Percentiles rank a stretch among this genome's conserved stretches.
These are phyloP conservation scores for Drosophila obscura DNA, from an alignment of 1,140 invertebrate species.

Conservation along the genomic window DNA sequence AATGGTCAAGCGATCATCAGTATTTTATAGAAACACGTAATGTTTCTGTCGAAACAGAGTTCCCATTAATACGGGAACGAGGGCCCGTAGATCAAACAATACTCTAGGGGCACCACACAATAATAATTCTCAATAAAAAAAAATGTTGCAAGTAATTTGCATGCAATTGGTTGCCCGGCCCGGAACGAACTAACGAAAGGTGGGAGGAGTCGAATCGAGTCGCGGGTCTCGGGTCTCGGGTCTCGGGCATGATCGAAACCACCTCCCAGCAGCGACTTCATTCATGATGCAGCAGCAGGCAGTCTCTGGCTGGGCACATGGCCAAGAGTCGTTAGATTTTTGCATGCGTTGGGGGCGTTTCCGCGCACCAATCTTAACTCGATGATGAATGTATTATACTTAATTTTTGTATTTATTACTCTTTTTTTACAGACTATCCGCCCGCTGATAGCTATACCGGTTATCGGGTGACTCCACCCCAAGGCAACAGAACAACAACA, in stretches of 20 bases:
- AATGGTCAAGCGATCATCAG: constrained; percentile 30
- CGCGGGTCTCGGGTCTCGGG: neutral
- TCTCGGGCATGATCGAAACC: constrained; percentile 37
- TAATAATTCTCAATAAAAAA: constrained; percentile 33
- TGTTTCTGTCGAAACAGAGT: constrained; percentile 27
- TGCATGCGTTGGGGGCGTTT: constrained; percentile 61
- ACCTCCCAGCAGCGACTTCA: constrained; percentile 35
- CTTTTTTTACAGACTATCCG: constrained; percentile 72
- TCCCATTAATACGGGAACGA: constrained; percentile 27
- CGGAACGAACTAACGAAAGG: constrained; percentile 20
- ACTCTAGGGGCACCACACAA: constrained; percentile 5
- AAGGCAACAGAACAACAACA: constrained; percentile 88
- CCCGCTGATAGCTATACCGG: constrained; percentile 77
- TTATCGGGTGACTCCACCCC: constrained; percentile 80
- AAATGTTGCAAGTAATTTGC: constrained; percentile 49
- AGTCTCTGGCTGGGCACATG: constrained; percentile 21
- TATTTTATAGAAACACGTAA: constrained; percentile 34
- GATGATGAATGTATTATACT: constrained; percentile 53
- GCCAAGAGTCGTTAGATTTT: constrained; percentile 33
- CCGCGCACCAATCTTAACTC: constrained; percentile 65
- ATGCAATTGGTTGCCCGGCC: constrained; percentile 40
- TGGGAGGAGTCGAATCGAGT: constrained; percentile 29
- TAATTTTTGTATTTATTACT: constrained; percentile 41
- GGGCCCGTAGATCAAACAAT: constrained; percentile 9
- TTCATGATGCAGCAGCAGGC: constrained; percentile 26